A percentile compares a stretch with the other conserved stretches of the same genome.
phyloP scores from a whole-genome alignment of 1,140 invertebrate species.

The Tribolium castaneum region DNA sequence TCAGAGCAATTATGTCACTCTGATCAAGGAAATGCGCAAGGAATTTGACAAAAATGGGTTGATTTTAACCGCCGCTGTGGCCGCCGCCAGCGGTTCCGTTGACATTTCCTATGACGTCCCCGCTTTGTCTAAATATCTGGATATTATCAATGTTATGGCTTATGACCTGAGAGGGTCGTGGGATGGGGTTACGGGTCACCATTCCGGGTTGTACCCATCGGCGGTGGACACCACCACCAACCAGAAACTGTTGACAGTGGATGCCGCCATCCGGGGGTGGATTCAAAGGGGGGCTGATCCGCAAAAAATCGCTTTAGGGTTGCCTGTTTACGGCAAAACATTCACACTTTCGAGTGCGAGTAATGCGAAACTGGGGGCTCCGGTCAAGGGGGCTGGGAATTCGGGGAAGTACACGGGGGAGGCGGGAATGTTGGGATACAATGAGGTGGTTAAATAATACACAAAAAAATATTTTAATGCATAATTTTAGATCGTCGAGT shows the following conservation, averaged over 20 bases:
- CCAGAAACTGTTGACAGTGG: constrained; percentile 38
- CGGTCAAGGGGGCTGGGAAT: constrained; percentile 65
- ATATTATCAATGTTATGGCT: constrained; percentile 85
- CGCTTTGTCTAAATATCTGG: constrained; percentile 75
- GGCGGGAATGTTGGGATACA: constrained; percentile 79
- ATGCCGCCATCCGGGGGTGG: constrained; percentile 60
- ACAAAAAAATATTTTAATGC: too few relatives aligned
- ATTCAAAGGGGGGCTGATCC: constrained; percentile 64
- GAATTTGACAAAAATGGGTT: constrained; percentile 52
- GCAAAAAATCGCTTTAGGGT: constrained; percentile 71
- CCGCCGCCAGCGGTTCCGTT: constrained; percentile 56
- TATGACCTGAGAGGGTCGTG: constrained; percentile 88
- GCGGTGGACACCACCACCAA: constrained; percentile 68
- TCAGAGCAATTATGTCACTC: constrained; percentile 52
- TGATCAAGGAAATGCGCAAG: constrained; percentile 54
- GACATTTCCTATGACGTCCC: constrained; percentile 89
- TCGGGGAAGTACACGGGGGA: constrained; percentile 79
- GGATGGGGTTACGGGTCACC: constrained; percentile 84
- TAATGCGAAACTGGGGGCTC: constrained; percentile 67
- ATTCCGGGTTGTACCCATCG: constrained; percentile 81
- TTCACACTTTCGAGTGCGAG: constrained; percentile 68
- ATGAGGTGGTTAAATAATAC: constrained; percentile 57
- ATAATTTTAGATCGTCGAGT: neutral
- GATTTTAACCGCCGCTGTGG: constrained; percentile 56
- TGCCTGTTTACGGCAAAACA: constrained; percentile 1